phyloP scores from a whole-genome alignment of 1,140 invertebrate species.

The Drosophila bocqueti region DNA sequence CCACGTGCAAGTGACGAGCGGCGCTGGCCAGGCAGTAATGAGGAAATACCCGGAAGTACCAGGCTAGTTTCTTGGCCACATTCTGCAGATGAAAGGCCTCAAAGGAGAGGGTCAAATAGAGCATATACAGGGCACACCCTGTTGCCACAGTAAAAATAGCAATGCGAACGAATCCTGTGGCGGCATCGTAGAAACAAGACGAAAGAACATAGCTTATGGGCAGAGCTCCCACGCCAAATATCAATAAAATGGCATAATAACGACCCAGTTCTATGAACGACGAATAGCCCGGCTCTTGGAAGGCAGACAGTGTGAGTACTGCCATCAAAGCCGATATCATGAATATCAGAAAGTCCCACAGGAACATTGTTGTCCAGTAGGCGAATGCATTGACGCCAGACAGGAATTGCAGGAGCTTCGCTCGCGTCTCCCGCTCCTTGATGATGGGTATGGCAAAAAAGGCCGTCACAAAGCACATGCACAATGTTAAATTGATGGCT shows the following conservation, averaged over 20 bases:
- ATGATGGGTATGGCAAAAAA: constrained; percentile 89
- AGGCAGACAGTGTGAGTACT: constrained; percentile 86
- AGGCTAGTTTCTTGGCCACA: constrained; percentile 86
- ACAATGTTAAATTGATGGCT: constrained; percentile 88
- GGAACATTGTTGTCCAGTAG: constrained; percentile 89
- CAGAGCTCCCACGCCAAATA: constrained; percentile 86
- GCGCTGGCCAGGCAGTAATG: constrained; percentile 88
- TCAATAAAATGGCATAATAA: constrained; percentile 85
- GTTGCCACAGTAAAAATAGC: constrained; percentile 87
- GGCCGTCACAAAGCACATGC: constrained; percentile 90
- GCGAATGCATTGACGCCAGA: constrained; percentile 90
- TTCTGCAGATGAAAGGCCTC: constrained; percentile 86
- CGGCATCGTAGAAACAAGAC: constrained; percentile 87
- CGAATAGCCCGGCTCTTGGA: constrained; percentile 87
- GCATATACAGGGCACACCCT: constrained; percentile 85
- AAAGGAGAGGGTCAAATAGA: constrained; percentile 86
- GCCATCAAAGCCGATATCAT: constrained; percentile 86
- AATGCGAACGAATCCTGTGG: constrained; percentile 89
- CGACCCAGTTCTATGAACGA: constrained; percentile 84
- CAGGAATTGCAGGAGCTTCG: constrained; percentile 88
- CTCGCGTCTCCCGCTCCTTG: constrained; percentile 86
- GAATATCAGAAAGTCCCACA: constrained; percentile 91
- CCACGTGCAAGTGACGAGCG: constrained; percentile 9
- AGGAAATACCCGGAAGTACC: constrained; percentile 89
- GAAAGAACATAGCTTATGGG: constrained; percentile 87